Evolutionary conservation across 2,113 vertebrate species (phyloP), one percentile per base, ranked within the genome.

Genomic region (Ondatra zibethicus): DNA sequence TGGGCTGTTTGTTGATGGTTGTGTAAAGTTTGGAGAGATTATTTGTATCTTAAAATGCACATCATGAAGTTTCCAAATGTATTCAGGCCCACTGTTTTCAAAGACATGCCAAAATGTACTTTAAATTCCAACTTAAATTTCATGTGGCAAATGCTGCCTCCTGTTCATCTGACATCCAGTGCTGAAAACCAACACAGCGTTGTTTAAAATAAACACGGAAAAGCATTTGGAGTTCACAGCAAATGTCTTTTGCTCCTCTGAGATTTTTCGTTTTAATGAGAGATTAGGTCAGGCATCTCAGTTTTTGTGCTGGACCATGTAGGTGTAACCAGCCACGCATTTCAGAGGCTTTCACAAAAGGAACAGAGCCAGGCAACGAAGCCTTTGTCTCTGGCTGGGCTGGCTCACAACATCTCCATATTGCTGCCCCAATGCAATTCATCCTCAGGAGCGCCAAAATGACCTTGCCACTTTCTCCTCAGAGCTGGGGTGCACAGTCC

Each of bases 401-500:
- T 96, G 93, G 96, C 89, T 94, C 88, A 72, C 80, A 66, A 88
- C 27, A 68, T 78, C 80, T 86, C 86, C 93, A 63, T 84, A 89
- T 72, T 80, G 91, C 50, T 25, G 70, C 86, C 70, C 36, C 77
- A 73, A 90, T 52, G 50, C 76, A 72, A 70, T 85, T 95, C 77
- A 75, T 29, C 50, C 70, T 86, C 63, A 6, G 8, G 7, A 65
- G 87, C 92, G 92, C 96, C 90, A 87, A 82, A 0, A 55, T 78
- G 91, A 97, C 94, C 96, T 93, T 72, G 33, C 39, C n/a, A 7
- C 77, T 55, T 88, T 75, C 91, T 58, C 86, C 93, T 86, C 36
- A 66, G 50, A 93, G 36, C 70, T 36, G 0, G 7, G 19, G 45
- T 70, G 45, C 84, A 29, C 3, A n/a, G 39, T 31, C 4, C 25